Base-by-base conservation (phyloP, 2,888 invertebrate genomes). In the Eupithecia dodoneata region DNA sequence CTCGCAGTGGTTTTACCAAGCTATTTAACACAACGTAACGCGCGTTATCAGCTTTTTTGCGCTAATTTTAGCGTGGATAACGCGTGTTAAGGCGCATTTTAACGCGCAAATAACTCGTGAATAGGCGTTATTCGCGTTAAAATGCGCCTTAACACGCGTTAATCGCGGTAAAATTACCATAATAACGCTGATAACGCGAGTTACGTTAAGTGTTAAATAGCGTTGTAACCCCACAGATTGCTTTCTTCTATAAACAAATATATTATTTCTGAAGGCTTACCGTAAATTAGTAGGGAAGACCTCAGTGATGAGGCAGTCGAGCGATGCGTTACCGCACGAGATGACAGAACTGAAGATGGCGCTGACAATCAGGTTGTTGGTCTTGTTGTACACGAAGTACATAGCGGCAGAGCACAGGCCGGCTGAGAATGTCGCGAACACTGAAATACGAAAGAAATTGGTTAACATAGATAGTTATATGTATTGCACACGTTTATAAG, bases 291-390 rank as follows among this genome's bases (percentile, higher is more conserved):
- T 99, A 55, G 99, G 99, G 91, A 98, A 99, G 80, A 99, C 97
- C 95, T 99, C 99, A 44, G 98, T 98, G 88, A 98, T 98, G 83
- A 99, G 96, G 89, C 99, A 99, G 95, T 98, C 98, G 80, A 99
- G 95, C 5, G 98, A 98, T 74, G 98, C 98, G 92, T 98, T 98
- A 81, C 98, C 98, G 90, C 98, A 98, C 76, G 98, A 98, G 83
- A 98, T 98, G 77, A 98, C 98, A 73, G 98, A 97, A 89, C 98
- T 98, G 93, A 98, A 98, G 86, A 98, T 96, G 76, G 98, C 98
- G 86, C 98, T 97, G 70, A 98, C 98, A 75, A 97, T 96, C 82
- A 98, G 95, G 92, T 98, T 98, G 90, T 98, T 97, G 69, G 96
- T 96, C 91, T 98, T 98, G 94, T 97, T 98, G 92, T 96, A 97